Base-by-base conservation (phyloP, 2,888 invertebrate genomes). In the Baccha elongata region DNA sequence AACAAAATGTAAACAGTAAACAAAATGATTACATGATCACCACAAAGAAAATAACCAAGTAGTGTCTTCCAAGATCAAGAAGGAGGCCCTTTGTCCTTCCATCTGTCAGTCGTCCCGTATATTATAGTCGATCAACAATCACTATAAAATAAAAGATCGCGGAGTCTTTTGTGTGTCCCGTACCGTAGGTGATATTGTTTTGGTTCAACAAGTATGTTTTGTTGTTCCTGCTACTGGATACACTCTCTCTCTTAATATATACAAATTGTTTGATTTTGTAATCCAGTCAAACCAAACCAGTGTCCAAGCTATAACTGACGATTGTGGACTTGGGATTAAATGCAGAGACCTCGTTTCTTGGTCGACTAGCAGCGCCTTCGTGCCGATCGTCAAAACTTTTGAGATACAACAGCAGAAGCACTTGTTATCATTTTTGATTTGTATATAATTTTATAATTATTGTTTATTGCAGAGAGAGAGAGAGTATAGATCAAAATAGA, bases 281-380 rank as follows among this genome's bases (percentile, higher is more conserved):
- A 62, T 42, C 64, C 62, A 37, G 67, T 78, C 67, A 68, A 68
- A 58, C 23, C 72, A 68, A 73, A 78, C 50, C 76, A 65, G 62
- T 76, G 62, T 72, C 83, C 72, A 73, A 83, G 64, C 23, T 68
- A 44, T 68, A 58, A 83, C 83, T 83, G 78, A 64, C 76, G 64
- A 52, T 72, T 40, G 55, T 48, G 62, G 64, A 58, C 72, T 29
- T 42, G 62, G 48, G 37, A 55, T 64, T 64, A 72, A 73, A 83
- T 78, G 72, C 72, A 72, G 78, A 83, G 72, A 78, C 72, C 83
- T 76, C 44, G 71, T 64, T 65, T 72, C 32, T 60, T 7, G 26
- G 19, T 21, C 53, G 53, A 53, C n/a, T 53, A 19, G 52, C 29
- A 23, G 23, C n/a, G n/a, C n/a, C n/a, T n/a, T 23, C 23, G 23